Base-by-base conservation (phyloP, 2,888 invertebrate species). In the Athrips mouffetella region DNA sequence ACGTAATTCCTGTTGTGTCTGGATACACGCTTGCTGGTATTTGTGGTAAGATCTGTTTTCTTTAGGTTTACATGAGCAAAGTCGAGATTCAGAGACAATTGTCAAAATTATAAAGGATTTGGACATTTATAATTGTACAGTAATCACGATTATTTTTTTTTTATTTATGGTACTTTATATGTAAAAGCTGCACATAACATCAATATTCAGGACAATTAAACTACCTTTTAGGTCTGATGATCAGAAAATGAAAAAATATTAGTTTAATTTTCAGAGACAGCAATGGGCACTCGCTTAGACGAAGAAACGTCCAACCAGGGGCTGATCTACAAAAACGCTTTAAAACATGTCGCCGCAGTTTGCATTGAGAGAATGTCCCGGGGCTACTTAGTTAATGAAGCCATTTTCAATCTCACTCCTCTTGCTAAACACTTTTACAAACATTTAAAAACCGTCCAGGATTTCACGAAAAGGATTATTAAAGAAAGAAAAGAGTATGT, bases 21-120 rank as follows among this genome's bases (percentile, higher is more conserved):
- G 87, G 93, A 0, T 83, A 61, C 54, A 75, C 66, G 5, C 55
- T 94, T 0, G 91, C 92, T 65, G 89, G 91, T 23, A 91, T 94
- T 52, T 93, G 93, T 65, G 93, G 93, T 93, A 74, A 55, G 60
- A 18, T 41, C 0, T 20, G n/a, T 21, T 4, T 3, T 29, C 11
- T n/a, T 68, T 7, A 37, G n/a, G n/a, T n/a, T n/a, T n/a, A n/a
- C n/a, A n/a, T n/a, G n/a, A n/a, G n/a, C n/a, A n/a, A n/a, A n/a
- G n/a, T n/a, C n/a, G n/a, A n/a, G n/a, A n/a, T n/a, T n/a, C n/a
- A n/a, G n/a, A n/a, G n/a, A n/a, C n/a, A n/a, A n/a, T n/a, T n/a
- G n/a, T n/a, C n/a, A n/a, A n/a, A n/a, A n/a, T n/a, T n/a, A n/a
- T n/a, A n/a, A n/a, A n/a, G n/a, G n/a, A n/a, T n/a, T n/a, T n/a